Conservation (phyloP, 2,888 invertebrate species). For the Nephrocerus scutellatus region DNA sequence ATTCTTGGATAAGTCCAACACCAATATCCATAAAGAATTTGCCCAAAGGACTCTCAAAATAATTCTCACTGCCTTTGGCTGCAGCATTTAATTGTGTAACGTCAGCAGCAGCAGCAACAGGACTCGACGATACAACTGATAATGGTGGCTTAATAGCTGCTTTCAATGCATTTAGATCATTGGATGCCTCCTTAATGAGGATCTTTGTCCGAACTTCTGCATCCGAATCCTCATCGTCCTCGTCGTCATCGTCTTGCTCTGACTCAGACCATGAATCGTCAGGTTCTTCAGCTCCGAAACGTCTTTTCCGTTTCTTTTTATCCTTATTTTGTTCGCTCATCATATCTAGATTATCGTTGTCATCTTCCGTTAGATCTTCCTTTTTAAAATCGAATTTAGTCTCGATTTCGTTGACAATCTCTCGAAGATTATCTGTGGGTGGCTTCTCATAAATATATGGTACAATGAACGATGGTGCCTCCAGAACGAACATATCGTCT, state of each 20-base stretch:
- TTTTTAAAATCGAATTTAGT: constrained; percentile 50
- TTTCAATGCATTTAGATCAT: constrained; percentile 52
- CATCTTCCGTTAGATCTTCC: constrained; percentile 53
- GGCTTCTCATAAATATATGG: constrained; percentile 91
- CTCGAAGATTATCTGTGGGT: constrained; percentile 68
- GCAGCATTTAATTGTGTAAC: constrained; percentile 14
- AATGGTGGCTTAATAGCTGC: constrained; percentile 48
- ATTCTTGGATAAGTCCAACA: constrained; percentile 82
- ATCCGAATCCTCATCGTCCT: constrained; percentile 49
- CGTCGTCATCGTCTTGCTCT: constrained; percentile 49
- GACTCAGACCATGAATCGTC: constrained; percentile 57
- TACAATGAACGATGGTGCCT: constrained; percentile 88
- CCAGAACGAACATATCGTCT: constrained; percentile 88
- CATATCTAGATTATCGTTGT: constrained; percentile 51
- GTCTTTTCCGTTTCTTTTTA: constrained; percentile 44
- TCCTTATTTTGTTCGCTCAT: constrained; percentile 48
- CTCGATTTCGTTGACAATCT: constrained; percentile 60
- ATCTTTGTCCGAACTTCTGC: constrained; percentile 49
- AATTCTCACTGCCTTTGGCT: constrained; percentile 56
- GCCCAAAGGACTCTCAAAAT: constrained; percentile 80
- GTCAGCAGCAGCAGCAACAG: constrained; percentile 21
- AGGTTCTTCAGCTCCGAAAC: constrained; percentile 43
- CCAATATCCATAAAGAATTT: constrained; percentile 90
- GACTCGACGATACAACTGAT: constrained; percentile 31
- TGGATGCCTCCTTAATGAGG: constrained; percentile 52